Conservation (phyloP, 2,888 invertebrate genomes). For the Acanthopleura granulata region DNA sequence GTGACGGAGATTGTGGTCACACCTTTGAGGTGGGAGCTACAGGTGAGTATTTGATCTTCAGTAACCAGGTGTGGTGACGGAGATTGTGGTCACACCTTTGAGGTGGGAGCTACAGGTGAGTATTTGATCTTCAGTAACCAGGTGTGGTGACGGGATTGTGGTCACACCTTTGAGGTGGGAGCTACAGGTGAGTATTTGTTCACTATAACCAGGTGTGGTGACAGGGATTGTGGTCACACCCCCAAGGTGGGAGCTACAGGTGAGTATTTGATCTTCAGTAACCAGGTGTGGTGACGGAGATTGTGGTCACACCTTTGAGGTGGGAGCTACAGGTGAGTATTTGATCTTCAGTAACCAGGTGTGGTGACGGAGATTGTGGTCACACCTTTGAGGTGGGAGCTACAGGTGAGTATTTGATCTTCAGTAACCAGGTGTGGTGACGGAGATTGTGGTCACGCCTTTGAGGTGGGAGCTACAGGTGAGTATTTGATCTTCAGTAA, state of each 20-base stretch:
- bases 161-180: not conserved
- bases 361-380: conserved; percentile 85
- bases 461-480: not conserved
- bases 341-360: not conserved
- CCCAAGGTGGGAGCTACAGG: no score
- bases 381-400: conserved; percentile 76
- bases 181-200: not conserved
- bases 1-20: conserved; percentile 84
- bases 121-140: not conserved
- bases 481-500: not conserved
- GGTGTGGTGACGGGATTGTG: not conserved
- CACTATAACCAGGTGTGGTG: not conserved
- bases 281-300: not conserved
- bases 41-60: conserved; percentile 49
- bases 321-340: not conserved
- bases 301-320: not conserved
- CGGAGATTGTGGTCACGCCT: not conserved
- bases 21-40: conserved; percentile 76
- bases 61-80: no score
- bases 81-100: no score
- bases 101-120: not conserved
- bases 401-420: conserved; percentile 60
- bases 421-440: not conserved
- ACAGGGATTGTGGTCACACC: not conserved
- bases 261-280: no score